phyloP scores from a whole-genome alignment of 23 tunicate species.

The Trididemnum miniatum region DNA sequence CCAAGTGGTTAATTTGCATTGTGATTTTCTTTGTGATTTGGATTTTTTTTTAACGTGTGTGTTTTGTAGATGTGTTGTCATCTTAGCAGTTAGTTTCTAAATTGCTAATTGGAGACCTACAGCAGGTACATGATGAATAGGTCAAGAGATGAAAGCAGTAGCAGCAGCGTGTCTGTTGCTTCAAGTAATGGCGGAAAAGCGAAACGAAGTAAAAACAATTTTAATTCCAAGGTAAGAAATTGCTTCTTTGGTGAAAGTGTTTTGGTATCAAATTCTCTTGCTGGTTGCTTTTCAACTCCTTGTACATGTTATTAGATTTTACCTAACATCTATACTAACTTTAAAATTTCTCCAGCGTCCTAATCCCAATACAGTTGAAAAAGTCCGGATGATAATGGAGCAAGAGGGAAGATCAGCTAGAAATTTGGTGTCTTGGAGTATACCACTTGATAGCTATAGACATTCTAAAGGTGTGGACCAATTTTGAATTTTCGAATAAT shows the following conservation, averaged over 20 bases:
- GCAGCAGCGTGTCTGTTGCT: slow-evolving; percentile 55
- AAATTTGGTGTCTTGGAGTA: slow-evolving; percentile 92
- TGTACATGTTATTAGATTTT: too few relatives aligned
- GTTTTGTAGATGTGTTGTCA: too few relatives aligned
- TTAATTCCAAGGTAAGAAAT: neutral
- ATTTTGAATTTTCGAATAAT: too few relatives aligned
- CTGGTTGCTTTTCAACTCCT: too few relatives aligned
- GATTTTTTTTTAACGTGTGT: too few relatives aligned
- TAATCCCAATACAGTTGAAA: slow-evolving; percentile 80
- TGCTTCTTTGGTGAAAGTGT: neutral
- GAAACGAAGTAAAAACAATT: slow-evolving; percentile 40
- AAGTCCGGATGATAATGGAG: slow-evolving; percentile 78
- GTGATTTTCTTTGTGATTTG: too few relatives aligned
- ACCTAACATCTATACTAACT: too few relatives aligned
- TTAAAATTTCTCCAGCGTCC: neutral
- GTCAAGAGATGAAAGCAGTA: slow-evolving; percentile 56
- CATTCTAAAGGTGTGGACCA: slow-evolving; percentile 30
- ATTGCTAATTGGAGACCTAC: too few relatives aligned
- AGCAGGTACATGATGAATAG: slow-evolving; percentile 44
- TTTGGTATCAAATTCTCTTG: too few relatives aligned
- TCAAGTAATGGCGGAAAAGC: slow-evolving; percentile 41
- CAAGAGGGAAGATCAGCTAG: slow-evolving; percentile 92
- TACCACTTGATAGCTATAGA: slow-evolving; percentile 59
- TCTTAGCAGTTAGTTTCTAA: too few relatives aligned
- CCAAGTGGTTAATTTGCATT: too few relatives aligned